phyloP scores from a whole-genome alignment of 2,113 vertebrate species.

The Nestor notabilis region DNA sequence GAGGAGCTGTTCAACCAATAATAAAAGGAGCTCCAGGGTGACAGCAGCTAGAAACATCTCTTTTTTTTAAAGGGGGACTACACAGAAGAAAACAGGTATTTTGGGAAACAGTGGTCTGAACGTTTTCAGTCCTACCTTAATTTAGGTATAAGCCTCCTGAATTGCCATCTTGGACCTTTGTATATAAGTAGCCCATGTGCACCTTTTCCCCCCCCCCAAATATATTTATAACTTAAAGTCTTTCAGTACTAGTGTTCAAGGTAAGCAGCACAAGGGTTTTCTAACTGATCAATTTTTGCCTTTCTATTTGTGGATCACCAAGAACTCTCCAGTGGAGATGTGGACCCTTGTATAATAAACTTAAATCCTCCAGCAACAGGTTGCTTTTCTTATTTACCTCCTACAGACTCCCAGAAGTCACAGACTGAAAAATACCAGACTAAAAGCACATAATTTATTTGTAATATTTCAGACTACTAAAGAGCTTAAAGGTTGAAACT shows the following conservation, averaged over 20 bases:
- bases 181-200: not conserved
- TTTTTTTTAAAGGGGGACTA: not conserved
- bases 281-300: not conserved
- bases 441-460: not conserved
- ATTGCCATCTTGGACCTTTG: not conserved
- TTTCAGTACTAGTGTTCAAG: not conserved
- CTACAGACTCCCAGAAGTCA: not conserved
- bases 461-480: not conserved
- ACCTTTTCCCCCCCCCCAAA: not conserved
- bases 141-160: not conserved
- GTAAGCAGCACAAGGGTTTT: not conserved
- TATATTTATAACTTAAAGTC: not conserved
- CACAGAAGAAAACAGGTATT: not conserved
- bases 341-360: not conserved
- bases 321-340: not conserved
- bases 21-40: not conserved
- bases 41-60: not conserved
- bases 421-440: not conserved
- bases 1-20: not conserved
- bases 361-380: not conserved
- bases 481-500: not conserved
- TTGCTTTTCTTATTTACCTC: not conserved
- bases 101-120: not conserved
- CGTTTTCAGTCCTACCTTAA: not conserved
- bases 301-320: not conserved